A percentile compares a stretch with the other conserved stretches of the same genome.
phyloP scores from a whole-genome alignment of 2,113 vertebrate species.

The Mola mola region DNA sequence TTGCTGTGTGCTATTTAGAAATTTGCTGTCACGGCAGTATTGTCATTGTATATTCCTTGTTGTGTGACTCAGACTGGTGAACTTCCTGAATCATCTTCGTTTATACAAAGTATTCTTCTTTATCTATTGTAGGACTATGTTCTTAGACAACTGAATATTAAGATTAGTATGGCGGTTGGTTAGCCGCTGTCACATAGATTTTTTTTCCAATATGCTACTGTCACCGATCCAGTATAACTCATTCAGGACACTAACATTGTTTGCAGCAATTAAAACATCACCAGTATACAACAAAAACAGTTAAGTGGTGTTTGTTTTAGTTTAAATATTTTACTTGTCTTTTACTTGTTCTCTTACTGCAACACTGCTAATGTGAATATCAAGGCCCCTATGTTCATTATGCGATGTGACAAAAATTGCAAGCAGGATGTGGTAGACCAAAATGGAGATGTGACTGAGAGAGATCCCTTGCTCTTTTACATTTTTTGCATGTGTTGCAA shows the following conservation, averaged over 20 bases:
- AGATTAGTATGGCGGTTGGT: neutral
- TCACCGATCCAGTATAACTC: too few species aligned
- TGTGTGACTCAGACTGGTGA: constrained; percentile 31
- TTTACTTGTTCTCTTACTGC: neutral
- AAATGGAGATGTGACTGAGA: constrained; percentile 63
- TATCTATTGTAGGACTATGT: neutral
- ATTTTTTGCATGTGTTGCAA: constrained; percentile 33
- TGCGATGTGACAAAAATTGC: constrained; percentile 62
- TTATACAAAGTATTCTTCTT: neutral
- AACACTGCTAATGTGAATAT: constrained; percentile 48
- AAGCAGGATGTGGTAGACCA: constrained; percentile 84
- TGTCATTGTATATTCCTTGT: constrained; percentile 13
- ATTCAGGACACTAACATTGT: too few species aligned
- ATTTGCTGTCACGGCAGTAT: neutral
- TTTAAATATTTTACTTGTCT: constrained; percentile 3
- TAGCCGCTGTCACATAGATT: too few species aligned
- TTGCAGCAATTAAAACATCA: too few species aligned
- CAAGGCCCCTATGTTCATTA: constrained; percentile 55
- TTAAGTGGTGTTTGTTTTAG: neutral
- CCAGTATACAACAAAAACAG: too few species aligned
- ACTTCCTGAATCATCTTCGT: constrained; percentile 68
- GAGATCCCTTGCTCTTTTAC: constrained; percentile 49
- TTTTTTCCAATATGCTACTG: too few species aligned
- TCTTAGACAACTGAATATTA: too few species aligned
- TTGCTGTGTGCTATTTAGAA: neutral